A percentile compares a stretch with the other conserved stretches of the same genome.
Conservation (phyloP, 2,113 vertebrate species). For the Gobiocypris rarus region DNA sequence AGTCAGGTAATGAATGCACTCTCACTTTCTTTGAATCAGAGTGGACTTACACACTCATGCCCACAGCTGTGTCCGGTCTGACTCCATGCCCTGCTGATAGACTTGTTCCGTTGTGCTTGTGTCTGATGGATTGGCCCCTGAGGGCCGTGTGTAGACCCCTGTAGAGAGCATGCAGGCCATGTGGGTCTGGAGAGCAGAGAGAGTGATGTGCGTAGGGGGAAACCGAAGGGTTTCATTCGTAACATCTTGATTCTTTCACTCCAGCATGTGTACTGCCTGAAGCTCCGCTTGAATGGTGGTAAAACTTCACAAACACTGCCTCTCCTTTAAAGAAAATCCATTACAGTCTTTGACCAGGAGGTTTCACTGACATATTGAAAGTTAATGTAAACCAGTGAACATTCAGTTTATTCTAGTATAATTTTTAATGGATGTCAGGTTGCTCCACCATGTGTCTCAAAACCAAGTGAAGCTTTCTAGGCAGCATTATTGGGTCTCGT, state of each 20-base stretch:
- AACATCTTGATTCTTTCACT: conserved; percentile 16
- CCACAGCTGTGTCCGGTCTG: conserved; percentile 50
- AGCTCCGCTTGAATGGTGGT: not conserved
- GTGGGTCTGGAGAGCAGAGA: conserved; percentile 51
- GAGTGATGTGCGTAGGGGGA: not conserved
- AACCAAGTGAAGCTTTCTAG: not conserved
- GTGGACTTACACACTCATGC: conserved; percentile 43
- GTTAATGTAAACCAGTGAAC: not conserved
- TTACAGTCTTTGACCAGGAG: not conserved
- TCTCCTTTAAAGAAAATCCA: conserved; percentile 5
- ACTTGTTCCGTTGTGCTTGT: conserved; percentile 39
- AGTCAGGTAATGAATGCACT: conserved; percentile 77
- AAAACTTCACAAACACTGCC: conserved; percentile 15
- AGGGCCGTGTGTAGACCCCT: conserved; percentile 36
- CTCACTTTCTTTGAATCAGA: conserved; percentile 18
- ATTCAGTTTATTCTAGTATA: not conserved
- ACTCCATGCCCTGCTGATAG: conserved; percentile 43
- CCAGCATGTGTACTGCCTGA: not conserved
- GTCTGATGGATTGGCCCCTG: conserved; percentile 48
- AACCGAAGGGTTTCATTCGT: not conserved
- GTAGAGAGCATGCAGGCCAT: conserved; percentile 60
- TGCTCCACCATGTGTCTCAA: not conserved
- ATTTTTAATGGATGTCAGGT: not conserved
- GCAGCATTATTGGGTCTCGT: not conserved
- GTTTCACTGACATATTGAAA: not conserved